Conservation (phyloP, 2,797 vertebrate species). For the Avahi laniger region DNA sequence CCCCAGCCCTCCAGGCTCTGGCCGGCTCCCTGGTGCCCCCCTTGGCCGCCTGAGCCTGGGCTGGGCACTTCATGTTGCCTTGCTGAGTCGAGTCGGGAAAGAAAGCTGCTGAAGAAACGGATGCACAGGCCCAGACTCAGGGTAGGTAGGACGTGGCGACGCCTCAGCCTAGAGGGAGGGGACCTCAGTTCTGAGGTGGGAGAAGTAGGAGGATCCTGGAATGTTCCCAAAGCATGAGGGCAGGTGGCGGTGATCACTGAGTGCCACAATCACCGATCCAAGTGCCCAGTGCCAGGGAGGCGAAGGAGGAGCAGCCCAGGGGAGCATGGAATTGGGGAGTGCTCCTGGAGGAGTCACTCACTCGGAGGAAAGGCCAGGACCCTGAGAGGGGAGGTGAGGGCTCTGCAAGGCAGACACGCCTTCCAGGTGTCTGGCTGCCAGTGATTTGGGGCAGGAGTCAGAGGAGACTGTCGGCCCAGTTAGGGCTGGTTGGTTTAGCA, state of each 20-base stretch:
- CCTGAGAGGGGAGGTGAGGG: background rate
- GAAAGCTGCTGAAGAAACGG: background rate
- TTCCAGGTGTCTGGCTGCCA: background rate
- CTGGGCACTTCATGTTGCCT: background rate
- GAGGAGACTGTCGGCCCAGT: background rate
- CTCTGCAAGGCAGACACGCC: background rate
- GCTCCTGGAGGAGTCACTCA: background rate
- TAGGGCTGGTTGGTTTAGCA: background rate
- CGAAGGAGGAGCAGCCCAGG: background rate
- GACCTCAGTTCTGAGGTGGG: background rate
- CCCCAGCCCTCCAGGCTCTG: background rate
- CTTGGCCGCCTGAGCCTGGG: background rate
- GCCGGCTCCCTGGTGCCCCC: background rate
- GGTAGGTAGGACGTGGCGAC: background rate
- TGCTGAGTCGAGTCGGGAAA: background rate
- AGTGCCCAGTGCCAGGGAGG: no score
- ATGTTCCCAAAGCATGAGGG: background rate
- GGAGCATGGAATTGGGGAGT: background rate
- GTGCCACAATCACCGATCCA: no score
- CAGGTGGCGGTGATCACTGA: background rate
- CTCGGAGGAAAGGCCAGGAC: background rate
- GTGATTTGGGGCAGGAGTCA: background rate
- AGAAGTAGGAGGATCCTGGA: background rate
- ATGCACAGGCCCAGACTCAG: background rate
- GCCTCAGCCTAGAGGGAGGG: background rate